Percentiles rank a stretch among this genome's conserved stretches.
phyloP scores from a whole-genome alignment of 2,797 vertebrate species.

The Myotis myotis region DNA sequence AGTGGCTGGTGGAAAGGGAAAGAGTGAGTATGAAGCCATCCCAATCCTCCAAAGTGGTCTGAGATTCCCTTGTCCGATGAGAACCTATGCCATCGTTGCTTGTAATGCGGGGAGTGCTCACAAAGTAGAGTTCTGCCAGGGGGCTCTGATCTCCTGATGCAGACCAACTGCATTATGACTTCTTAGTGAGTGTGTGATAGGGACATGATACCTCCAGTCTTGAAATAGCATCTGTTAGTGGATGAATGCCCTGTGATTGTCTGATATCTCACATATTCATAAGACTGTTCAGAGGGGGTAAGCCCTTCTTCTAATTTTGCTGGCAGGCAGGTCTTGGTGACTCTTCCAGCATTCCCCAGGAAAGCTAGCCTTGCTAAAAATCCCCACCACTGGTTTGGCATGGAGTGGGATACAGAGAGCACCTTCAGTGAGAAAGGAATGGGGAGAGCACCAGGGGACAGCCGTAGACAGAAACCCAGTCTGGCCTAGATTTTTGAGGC shows the following conservation, averaged over 20 bases:
- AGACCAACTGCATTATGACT: not conserved
- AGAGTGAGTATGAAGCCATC: not conserved
- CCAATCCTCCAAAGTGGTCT: not conserved
- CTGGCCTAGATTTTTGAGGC: not conserved
- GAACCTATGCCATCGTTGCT: not conserved
- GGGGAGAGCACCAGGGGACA: not conserved
- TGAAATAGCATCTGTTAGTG: not conserved
- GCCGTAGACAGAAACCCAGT: not conserved
- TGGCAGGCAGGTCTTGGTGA: not conserved
- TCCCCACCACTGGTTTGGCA: not conserved
- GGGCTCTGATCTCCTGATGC: not conserved
- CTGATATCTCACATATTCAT: not conserved
- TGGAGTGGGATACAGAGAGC: not conserved
- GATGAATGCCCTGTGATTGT: not conserved
- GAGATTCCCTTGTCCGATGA: not conserved
- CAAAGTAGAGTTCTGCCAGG: not conserved
- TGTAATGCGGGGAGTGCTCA: not conserved
- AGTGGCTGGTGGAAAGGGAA: not conserved
- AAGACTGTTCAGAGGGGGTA: not conserved
- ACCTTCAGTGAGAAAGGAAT: not conserved
- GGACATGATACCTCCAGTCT: not conserved
- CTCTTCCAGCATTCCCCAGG: not conserved
- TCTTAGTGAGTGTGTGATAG: not conserved
- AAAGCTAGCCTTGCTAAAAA: conserved; percentile 29
- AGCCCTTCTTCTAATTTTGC: not conserved